Conservation (phyloP, 2,113 vertebrate genomes). For the Hippocampus comes region DNA sequence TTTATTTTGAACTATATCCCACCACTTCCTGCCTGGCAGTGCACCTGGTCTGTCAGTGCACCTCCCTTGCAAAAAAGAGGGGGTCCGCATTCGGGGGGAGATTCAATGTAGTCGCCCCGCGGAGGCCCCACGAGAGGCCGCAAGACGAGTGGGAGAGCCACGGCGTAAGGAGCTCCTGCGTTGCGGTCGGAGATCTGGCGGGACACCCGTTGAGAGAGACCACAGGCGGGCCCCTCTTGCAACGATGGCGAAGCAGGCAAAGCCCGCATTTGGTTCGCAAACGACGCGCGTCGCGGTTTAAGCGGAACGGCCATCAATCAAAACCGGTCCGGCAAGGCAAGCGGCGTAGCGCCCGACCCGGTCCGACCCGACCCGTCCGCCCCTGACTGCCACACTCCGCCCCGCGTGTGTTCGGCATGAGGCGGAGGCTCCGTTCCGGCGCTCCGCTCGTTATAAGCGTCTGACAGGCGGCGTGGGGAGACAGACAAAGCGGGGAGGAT, state of each 20-base stretch:
- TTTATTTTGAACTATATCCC: too few species aligned
- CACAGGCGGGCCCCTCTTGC: neutral
- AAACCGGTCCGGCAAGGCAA: neutral
- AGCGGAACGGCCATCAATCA: constrained; percentile 2
- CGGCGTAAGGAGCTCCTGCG: neutral
- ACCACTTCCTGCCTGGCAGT: too few species aligned
- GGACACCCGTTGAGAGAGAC: constrained; percentile 4
- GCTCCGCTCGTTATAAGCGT: neutral
- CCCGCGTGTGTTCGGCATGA: constrained; percentile 24
- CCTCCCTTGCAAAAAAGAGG: neutral
- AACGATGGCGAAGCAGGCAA: constrained; percentile 20
- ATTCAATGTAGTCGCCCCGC: neutral
- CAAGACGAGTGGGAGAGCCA: neutral
- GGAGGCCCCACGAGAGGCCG: neutral
- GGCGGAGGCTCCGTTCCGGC: neutral
- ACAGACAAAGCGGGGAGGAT: constrained; percentile 34
- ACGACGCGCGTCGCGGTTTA: neutral
- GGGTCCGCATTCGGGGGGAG: neutral
- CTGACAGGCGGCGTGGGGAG: neutral
- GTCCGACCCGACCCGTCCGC: constrained; percentile 7
- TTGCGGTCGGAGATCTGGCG: constrained; percentile 17
- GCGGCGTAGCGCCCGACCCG: neutral
- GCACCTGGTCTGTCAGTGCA: too few species aligned
- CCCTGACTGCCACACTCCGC: constrained; percentile 16
- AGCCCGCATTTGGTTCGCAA: neutral